Evolutionary conservation across 2,113 vertebrate species (phyloP), one percentile per base, ranked within the genome.

Genomic region (Cyanoderma ruficeps): DNA sequence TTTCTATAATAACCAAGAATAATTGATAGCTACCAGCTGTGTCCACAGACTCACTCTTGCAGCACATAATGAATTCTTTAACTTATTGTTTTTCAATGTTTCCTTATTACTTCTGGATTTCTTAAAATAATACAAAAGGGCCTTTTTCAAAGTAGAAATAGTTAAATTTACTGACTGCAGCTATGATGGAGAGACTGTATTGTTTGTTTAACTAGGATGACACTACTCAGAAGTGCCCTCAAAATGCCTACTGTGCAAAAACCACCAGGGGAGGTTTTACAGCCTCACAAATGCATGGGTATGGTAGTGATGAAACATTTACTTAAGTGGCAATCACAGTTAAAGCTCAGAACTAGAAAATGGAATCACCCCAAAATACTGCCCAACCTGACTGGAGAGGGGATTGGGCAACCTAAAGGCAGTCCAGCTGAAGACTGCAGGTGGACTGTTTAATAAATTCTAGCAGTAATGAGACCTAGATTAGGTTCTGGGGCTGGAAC

Each of bases 11-110:
- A 94, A 97, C 96, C 88, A 92, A 94, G 90, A 97, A 96, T 95
- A 97, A 97, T 94, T 98, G 97, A 98, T 97, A 83, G 97, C 97
- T 98, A 96, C 97, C 98, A 98, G 98, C 97, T 98, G 97, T 97
- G 97, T 97, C 98, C 95, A 97, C 97, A 97, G 86, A 42, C 87
- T 61, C 92, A 33, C 92, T 96, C 92, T 82, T 65, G 61, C 49
- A 91, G 93, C 83, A 95, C 96, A 97, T 93, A 96, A 91, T 61
- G 87, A 95, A 93, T 95, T 97, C 92, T 97, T 97, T 96, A 96
- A 96, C 89, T 97, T 96, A 97, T 87, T 96, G 97, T 97, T 98
- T 97, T 97, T 96, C 95, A 96, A 30, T 71, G 85, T 97, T 97
- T 96, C 94, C 89, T 96, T 95, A 94, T 95, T 94, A 95, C 85